Evolutionary conservation across 1,140 invertebrate genomes (phyloP).

Genomic region (Halictus rubicundus): DNA sequence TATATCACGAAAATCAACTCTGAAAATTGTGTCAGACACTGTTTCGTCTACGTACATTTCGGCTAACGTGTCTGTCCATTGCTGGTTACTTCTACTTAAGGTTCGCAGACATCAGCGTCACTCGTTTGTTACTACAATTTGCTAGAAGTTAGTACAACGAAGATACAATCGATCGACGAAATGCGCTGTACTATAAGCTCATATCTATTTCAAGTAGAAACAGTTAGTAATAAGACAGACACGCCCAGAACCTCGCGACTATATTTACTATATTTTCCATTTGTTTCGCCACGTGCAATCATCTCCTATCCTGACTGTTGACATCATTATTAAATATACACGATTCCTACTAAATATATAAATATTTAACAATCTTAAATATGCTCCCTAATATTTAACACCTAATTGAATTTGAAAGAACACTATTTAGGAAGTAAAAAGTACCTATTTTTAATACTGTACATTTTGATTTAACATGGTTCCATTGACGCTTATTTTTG

Average conservation of each 20-base stretch:
- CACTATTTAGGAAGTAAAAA: no score
- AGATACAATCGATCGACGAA: background rate
- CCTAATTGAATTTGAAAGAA: no score
- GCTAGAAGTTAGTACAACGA: background rate
- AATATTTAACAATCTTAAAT: no score
- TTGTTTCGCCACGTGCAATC: no score
- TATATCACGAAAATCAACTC: background rate
- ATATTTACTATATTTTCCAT: no score
- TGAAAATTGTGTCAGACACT: background rate
- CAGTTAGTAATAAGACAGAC: background rate
- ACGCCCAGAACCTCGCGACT: background rate
- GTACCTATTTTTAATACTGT: no score
- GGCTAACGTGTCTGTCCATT: background rate
- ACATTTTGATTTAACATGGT: no score
- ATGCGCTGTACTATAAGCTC: background rate
- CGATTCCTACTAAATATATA: no score
- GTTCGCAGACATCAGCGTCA: background rate
- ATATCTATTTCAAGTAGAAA: background rate
- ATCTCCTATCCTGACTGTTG: no score
- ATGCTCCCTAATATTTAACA: no score
- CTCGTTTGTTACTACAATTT: background rate
- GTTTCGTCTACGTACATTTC: background rate
- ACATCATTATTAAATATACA: no score
- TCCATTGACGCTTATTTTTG: no score
- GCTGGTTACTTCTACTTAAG: background rate